Base-by-base conservation (phyloP, 2,888 invertebrate species). In the Dynastes hyllus region DNA sequence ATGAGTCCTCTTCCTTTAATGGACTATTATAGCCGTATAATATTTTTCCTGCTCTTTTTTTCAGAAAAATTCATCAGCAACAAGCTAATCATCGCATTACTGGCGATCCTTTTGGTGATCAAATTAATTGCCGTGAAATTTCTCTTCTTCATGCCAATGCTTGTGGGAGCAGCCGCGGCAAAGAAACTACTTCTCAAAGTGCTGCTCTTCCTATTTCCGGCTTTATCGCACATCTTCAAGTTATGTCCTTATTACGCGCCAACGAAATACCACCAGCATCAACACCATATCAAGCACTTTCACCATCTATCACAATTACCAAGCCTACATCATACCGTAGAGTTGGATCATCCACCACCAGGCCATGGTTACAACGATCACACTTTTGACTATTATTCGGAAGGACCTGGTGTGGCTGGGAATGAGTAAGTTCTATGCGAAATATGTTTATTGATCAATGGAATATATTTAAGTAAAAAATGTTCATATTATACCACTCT, bases 141-240 rank as follows among this genome's bases (percentile, higher is more conserved):
- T 81, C 91, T 96, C 86, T 96, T 96, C 90, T 91, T 96, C 27
- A 89, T 96, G 80, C 96, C 96, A 0, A 88, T 96, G 70, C 89
- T 96, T 70, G 92, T 96, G 83, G 96, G 96, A 1, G 93, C 95
- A 22, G 94, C 94, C 0, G 93, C 96, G 0, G 96, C 96, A 2
- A 96, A 96, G 89, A 96, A 96, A 87, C 90, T 96, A 84, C 91
- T 96, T 85, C 90, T 96, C 63, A 96, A 96, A 86, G 90, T 96
- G 75, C 88, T 96, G 13, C 91, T 96, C 29, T 96, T 96, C 91
- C 86, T 96, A 55, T 95, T 96, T 89, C 96, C 96, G 0, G 95
- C 95, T 0, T 88, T 96, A 80, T 93, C 95, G 77, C 95, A 96
- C 87, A 92, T 96, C 80, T 96, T 96, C 90, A 96, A 96, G 87